Base-by-base conservation (phyloP, 2,113 vertebrate species). In the Entosphenus tridentatus region DNA sequence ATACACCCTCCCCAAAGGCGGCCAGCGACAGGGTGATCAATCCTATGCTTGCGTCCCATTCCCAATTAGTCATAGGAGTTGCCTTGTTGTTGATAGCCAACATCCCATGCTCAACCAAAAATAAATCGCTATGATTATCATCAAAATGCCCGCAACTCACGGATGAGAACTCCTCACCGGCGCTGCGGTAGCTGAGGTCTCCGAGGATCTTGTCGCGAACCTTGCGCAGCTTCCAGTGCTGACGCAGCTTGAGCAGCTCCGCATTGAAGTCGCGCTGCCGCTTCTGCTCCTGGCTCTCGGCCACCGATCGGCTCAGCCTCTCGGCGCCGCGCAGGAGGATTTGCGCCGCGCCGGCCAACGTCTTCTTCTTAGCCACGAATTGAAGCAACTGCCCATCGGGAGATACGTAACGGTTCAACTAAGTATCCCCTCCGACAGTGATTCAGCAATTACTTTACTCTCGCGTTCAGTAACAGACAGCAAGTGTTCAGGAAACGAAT, bases 131-230 rank as follows among this genome's bases (percentile, higher is more conserved):
- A 6, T 39, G 1, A 39, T 39, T 7, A 39, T 39, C 12, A 39
- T 16, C 55, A 9, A 8, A 69, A 57, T 69, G 17, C 56, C 54
- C 39, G 14, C 68, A 57, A 8, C 57, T 12, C 10, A 57, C 14
- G 10, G 9, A 39, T 57, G 12, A 67, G 4, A 8, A 3, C 3
- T 3, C 18, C 67, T 70, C 76, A 96, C 93, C 93, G 78, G 93
- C 89, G 18, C 93, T 98, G 75, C 88, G 82, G 78, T 95, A 98
- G 78, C 92, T 98, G 72, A 98, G 81, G 72, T 98, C 93, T 1
- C 93, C 92, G 56, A 98, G 84, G 72, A 98, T 96, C 80, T 98
- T 98, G 78, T 98, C 92, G 67, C 93, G 90, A 3, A 96, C 84
- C 82, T 96, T 96, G 70, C 92, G 87, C 14, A 98, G 81, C 71